These are phyloP conservation scores for Ciona savignyi DNA, from an alignment of 23 tunicate genomes.

Conservation along the genomic window DNA sequence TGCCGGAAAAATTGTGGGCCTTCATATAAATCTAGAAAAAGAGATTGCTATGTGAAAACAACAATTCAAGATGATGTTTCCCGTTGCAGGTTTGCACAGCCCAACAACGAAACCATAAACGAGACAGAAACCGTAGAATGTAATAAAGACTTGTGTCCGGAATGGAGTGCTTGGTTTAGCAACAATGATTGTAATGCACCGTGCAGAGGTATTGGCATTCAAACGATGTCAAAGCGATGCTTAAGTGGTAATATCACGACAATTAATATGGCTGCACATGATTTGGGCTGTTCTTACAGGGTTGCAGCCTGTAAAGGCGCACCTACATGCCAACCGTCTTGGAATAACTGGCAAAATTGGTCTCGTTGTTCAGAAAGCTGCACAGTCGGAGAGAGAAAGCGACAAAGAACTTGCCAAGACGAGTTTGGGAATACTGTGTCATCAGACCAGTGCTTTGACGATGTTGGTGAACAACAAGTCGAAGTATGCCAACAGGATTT, in stretches of 20 bases:
- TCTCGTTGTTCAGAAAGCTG: conserved; percentile 22
- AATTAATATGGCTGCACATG: conserved; percentile 2
- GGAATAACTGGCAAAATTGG: conserved; percentile 15
- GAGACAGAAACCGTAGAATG: conserved; percentile 5
- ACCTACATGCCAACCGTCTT: conserved; percentile 20
- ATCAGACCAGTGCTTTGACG: neutral
- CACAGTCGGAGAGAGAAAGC: neutral
- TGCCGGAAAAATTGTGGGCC: conserved; percentile 22
- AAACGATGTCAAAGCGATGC: neutral
- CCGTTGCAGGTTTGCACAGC: neutral
- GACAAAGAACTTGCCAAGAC: conserved; percentile 2
- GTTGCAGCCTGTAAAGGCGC: conserved; percentile 5
- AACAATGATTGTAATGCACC: conserved; percentile 12
- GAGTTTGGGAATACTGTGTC: conserved; percentile 4
- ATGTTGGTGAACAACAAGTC: too few relatives aligned
- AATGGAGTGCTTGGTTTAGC: conserved; percentile 11
- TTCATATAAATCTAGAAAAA: too few relatives aligned
- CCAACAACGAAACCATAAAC: too few relatives aligned
- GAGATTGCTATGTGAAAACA: conserved; percentile 3
- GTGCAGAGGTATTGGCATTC: conserved; percentile 2
- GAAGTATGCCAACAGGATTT: too few relatives aligned
- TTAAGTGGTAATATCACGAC: neutral
- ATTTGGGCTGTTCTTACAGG: conserved; percentile 1
- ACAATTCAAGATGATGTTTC: neutral
- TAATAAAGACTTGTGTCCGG: conserved; percentile 12